phyloP scores from a whole-genome alignment of 2,797 vertebrate genomes.

The Sphenodon punctatus region DNA sequence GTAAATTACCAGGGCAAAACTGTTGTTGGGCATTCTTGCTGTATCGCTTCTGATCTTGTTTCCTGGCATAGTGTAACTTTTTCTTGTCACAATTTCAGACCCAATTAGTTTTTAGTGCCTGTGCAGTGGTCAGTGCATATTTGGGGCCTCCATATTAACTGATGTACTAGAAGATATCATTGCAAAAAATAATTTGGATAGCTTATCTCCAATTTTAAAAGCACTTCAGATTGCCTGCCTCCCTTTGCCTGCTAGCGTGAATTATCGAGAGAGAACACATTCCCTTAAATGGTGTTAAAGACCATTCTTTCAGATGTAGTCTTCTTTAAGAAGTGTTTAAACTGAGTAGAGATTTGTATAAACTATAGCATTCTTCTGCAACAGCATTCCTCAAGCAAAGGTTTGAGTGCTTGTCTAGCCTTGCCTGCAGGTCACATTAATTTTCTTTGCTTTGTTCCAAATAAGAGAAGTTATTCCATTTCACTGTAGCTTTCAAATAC shows the following conservation, averaged over 20 bases:
- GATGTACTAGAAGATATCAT: background rate
- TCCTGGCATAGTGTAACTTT: background rate
- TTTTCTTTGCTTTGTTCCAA: constrained; percentile 27
- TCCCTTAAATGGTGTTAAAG: background rate
- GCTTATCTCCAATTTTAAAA: background rate
- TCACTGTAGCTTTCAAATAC: constrained; percentile 23
- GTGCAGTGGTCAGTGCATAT: background rate
- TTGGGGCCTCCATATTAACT: background rate
- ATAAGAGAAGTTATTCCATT: background rate
- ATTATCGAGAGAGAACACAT: background rate
- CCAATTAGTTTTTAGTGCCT: background rate
- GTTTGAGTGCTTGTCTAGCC: constrained; percentile 16
- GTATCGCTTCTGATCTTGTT: background rate
- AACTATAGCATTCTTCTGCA: background rate
- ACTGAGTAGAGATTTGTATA: background rate
- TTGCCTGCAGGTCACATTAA: background rate
- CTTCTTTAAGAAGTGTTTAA: constrained; percentile 1
- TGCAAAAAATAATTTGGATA: background rate
- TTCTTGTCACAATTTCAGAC: background rate
- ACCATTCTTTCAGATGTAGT: background rate
- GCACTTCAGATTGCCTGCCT: background rate
- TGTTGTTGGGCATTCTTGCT: background rate
- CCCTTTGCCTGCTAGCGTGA: background rate
- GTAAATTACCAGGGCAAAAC: background rate
- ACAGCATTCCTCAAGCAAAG: constrained; percentile 14